A percentile compares a stretch with the other conserved stretches of the same genome.
phyloP scores from a whole-genome alignment of 2,888 invertebrate species.

The Drosophila stalkeri region DNA sequence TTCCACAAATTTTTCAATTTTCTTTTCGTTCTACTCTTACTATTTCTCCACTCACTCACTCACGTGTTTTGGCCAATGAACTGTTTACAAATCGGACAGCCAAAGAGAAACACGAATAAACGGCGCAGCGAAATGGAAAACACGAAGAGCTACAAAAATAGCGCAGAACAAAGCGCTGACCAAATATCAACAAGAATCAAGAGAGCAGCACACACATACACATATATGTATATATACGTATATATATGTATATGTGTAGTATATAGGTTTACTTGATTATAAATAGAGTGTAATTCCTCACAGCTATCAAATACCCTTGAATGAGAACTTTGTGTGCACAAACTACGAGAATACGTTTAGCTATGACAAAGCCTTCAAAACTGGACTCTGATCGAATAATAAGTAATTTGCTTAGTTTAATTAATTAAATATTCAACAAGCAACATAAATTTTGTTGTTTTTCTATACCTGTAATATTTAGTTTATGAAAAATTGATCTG shows the following conservation, averaged over 20 bases:
- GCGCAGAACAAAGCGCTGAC: conserved; percentile 45
- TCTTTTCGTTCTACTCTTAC: not conserved
- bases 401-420: not conserved
- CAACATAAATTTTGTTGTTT: not conserved
- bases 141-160: conserved; percentile 56
- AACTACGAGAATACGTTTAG: conserved; percentile 3
- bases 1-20: conserved; percentile 2
- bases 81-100: conserved; percentile 69
- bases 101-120: conserved; percentile 60
- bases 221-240: not conserved
- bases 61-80: conserved; percentile 56
- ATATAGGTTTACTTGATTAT: conserved; percentile 18
- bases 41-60: not conserved
- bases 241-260: conserved; percentile 2
- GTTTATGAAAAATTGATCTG: not conserved
- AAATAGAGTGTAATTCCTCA: conserved; percentile 24
- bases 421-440: conserved; percentile 2
- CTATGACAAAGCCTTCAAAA: not conserved
- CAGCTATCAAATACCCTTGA: conserved; percentile 44
- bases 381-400: not conserved
- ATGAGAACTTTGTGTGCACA: not conserved
- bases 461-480: not conserved
- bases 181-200: conserved; percentile 20
- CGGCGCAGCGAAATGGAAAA: conserved; percentile 26
- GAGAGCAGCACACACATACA: conserved; percentile 27